A percentile compares a stretch with the other conserved stretches of the same genome.
These are phyloP conservation scores for Clamator glandarius DNA, from an alignment of 2,797 vertebrate species.

Conservation along the genomic window DNA sequence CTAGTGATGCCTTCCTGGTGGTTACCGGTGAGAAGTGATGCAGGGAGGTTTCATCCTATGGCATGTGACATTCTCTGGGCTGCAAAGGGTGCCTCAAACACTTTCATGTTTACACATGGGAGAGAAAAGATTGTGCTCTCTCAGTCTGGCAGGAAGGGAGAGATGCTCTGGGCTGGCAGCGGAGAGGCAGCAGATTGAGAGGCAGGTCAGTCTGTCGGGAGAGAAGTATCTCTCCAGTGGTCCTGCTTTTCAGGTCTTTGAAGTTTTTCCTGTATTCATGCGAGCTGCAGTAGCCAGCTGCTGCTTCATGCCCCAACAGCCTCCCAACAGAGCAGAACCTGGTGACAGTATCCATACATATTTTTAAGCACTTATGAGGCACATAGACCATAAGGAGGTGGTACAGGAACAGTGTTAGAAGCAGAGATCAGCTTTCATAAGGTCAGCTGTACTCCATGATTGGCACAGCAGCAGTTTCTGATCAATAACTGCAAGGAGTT, in stretches of 20 bases:
- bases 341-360: not conserved
- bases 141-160: not conserved
- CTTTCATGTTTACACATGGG: rapidly evolving
- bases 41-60: not conserved
- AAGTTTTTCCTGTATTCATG: not conserved
- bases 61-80: not conserved
- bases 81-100: not conserved
- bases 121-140: not conserved
- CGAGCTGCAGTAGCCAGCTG: not conserved
- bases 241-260: not conserved
- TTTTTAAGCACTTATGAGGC: not conserved
- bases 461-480: constrained; percentile 46
- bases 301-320: not conserved
- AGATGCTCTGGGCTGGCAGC: not conserved
- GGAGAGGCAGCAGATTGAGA: not conserved
- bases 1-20: rapidly evolving
- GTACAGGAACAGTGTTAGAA: not conserved
- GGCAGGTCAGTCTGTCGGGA: rapidly evolving
- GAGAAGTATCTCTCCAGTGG: not conserved
- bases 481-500: constrained; percentile 68
- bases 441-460: constrained; percentile 32
- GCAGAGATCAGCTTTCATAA: constrained; percentile 2
- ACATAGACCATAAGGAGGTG: not conserved
- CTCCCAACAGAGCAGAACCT: not conserved
- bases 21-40: rapidly evolving